Conservation (phyloP, 2,797 vertebrate species). For the Myoxocephalus aenaeus region DNA sequence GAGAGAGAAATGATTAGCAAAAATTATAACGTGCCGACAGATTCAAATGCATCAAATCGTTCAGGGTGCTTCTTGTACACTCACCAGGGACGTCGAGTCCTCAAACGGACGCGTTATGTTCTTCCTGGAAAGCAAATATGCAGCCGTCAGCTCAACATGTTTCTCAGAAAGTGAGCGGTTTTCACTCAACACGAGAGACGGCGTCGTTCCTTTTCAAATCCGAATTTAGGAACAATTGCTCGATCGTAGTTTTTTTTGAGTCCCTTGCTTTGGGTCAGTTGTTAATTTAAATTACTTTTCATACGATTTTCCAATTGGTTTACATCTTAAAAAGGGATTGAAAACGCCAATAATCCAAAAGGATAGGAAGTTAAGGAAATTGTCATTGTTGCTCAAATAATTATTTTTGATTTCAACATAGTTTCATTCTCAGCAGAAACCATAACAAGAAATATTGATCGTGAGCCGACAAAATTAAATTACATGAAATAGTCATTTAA, state of each 20-base stretch:
- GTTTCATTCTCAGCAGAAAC: not conserved
- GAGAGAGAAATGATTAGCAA: not conserved
- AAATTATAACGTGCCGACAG: not conserved
- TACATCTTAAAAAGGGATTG: not conserved
- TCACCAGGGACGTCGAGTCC: slow-evolving; percentile 94
- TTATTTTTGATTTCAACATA: not conserved
- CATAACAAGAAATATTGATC: not conserved
- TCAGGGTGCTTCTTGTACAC: slow-evolving; percentile 32
- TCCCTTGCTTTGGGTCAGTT: not conserved
- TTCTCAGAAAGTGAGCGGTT: not conserved
- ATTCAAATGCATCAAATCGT: not conserved
- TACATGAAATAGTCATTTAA: not conserved
- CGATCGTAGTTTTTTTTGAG: not conserved
- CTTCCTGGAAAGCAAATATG: slow-evolving; percentile 83
- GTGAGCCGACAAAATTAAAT: not conserved
- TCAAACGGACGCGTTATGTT: slow-evolving; percentile 97
- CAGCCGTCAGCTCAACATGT: not conserved
- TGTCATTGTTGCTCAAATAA: not conserved
- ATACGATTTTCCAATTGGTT: not conserved
- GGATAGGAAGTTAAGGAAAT: not conserved
- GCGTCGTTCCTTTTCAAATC: not conserved
- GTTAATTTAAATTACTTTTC: not conserved
- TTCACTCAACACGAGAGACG: too few relatives aligned
- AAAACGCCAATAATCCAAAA: not conserved
- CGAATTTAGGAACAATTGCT: not conserved